Percentiles rank a stretch among this genome's conserved stretches.
These are phyloP conservation scores for Drosophila eugracilis DNA, from an alignment of 1,140 invertebrate genomes.

Conservation along the genomic window DNA sequence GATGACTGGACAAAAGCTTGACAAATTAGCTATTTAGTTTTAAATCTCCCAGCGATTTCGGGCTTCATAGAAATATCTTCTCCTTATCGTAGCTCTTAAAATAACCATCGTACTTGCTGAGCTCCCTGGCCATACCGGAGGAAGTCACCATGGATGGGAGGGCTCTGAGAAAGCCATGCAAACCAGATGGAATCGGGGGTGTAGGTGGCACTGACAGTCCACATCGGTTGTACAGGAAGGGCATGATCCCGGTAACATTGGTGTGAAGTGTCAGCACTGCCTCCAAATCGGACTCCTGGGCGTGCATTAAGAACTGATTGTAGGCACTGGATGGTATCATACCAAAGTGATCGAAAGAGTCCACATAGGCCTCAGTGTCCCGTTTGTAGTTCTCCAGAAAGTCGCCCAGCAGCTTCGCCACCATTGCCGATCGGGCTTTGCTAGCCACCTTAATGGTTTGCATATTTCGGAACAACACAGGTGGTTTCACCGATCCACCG, in stretches of 20 bases:
- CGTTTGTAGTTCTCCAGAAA: slow-evolving; percentile 95
- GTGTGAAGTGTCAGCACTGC: slow-evolving; percentile 78
- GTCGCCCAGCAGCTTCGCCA: slow-evolving; percentile 96
- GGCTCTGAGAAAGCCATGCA: slow-evolving; percentile 81
- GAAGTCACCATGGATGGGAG: slow-evolving; percentile 75
- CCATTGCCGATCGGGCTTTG: slow-evolving; percentile 93
- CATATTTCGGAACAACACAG: slow-evolving; percentile 87
- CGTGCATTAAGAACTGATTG: slow-evolving; percentile 86
- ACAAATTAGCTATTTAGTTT: slow-evolving; percentile 37
- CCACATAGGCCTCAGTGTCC: slow-evolving; percentile 91
- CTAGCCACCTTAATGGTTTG: slow-evolving; percentile 86
- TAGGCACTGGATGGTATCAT: slow-evolving; percentile 87
- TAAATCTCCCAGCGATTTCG: slow-evolving; percentile 34
- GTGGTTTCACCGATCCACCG: slow-evolving; percentile 90
- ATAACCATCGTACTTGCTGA: slow-evolving; percentile 75
- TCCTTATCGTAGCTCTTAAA: slow-evolving; percentile 63
- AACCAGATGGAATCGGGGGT: slow-evolving; percentile 81
- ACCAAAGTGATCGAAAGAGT: slow-evolving; percentile 88
- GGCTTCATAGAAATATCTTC: slow-evolving; percentile 53
- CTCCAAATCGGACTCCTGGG: slow-evolving; percentile 80
- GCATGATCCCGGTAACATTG: slow-evolving; percentile 81
- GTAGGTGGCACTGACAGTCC: slow-evolving; percentile 72
- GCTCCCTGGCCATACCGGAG: slow-evolving; percentile 48
- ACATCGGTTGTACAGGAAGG: slow-evolving; percentile 81
- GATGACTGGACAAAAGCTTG: slow-evolving; percentile 32